Conservation (phyloP, 2,888 invertebrate species). For the Tethea ocularis region DNA sequence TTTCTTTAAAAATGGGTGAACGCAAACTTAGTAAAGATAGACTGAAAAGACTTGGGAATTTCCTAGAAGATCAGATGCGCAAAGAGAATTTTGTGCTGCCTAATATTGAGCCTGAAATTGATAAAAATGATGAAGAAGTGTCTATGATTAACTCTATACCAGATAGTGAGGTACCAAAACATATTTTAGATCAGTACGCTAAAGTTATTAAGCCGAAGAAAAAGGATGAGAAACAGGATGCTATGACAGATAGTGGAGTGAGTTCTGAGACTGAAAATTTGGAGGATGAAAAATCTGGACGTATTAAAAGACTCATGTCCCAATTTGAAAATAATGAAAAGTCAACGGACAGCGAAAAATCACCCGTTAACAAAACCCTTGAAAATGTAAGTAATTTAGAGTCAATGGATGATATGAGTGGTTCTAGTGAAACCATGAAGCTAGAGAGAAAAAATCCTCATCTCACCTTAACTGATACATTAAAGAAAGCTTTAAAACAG, state of each 20-base stretch:
- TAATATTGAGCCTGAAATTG: conserved; percentile 22
- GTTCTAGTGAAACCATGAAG: conserved; percentile 72
- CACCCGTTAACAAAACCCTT: background rate
- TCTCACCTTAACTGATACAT: conserved; percentile 81
- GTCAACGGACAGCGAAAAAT: conserved; percentile 25
- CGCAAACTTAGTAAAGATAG: conserved; percentile 68
- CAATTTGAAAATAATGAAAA: conserved; percentile 31
- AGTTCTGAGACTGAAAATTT: conserved; percentile 79
- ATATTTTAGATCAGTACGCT: conserved; percentile 77
- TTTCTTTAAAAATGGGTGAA: conserved; percentile 65
- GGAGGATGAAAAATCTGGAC: conserved; percentile 66
- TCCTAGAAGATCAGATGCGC: conserved; percentile 74
- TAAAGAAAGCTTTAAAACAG: conserved; percentile 86
- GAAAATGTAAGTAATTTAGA: conserved; percentile 48
- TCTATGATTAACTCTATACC: conserved; percentile 55
- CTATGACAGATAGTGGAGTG: conserved; percentile 78
- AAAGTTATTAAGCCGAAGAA: conserved; percentile 70
- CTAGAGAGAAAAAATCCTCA: conserved; percentile 75
- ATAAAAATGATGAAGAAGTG: conserved; percentile 37
- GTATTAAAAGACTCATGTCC: conserved; percentile 47
- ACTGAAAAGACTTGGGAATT: conserved; percentile 65
- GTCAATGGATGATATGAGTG: conserved; percentile 60
- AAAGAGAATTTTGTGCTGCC: conserved; percentile 67
- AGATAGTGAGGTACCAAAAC: conserved; percentile 69
- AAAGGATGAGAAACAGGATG: conserved; percentile 62